Base-by-base conservation (phyloP, 2,113 vertebrate genomes). In the Sorex araneus region DNA sequence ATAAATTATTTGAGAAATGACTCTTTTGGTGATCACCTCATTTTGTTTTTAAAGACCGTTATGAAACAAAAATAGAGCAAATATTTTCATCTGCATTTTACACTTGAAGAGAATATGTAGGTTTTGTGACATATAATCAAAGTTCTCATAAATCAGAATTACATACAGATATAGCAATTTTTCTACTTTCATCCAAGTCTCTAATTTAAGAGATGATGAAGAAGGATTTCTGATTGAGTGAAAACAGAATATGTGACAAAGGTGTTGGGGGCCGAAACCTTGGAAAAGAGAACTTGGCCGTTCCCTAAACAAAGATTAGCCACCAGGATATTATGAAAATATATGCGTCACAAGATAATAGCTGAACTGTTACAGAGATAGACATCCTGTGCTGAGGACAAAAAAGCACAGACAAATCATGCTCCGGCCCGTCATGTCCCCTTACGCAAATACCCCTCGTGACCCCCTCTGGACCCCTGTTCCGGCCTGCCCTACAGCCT, bases 51-150 rank as follows among this genome's bases (percentile, higher is more conserved):
- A 79, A 85, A 93, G 13, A 71, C 67, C 16, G 30, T 32, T 79
- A 40, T 21, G 66, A 11, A 84, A 34, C 50, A 89, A 15, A 9
- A 28, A 94, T 28, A 88, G 18, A 50, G 28, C 2, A 91, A 89
- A 67, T 80, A 12, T 60, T 86, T 63, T 57, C 15, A 32, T 75
- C 84, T 94, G n/a, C 28, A 78, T 27, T 85, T 85, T 79, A 70
- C 15, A 69, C 45, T 88, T 75, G 19, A 89, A 30, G 40, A 50
- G 91, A 89, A 83, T 32, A 94, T 43, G 87, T 81, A 78, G 0
- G 2, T 4, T 73, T 18, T 66, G 75, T 74, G 64, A 95, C 27
- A 89, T 57, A 75, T 2, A 50, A 50, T 2, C 11, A 21, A 79
- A 57, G 47, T 82, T 50, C 45, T 94, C 30, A 78, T n/a, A 94